Conservation (phyloP, 2,888 invertebrate genomes). For the Hecatera dysodea region DNA sequence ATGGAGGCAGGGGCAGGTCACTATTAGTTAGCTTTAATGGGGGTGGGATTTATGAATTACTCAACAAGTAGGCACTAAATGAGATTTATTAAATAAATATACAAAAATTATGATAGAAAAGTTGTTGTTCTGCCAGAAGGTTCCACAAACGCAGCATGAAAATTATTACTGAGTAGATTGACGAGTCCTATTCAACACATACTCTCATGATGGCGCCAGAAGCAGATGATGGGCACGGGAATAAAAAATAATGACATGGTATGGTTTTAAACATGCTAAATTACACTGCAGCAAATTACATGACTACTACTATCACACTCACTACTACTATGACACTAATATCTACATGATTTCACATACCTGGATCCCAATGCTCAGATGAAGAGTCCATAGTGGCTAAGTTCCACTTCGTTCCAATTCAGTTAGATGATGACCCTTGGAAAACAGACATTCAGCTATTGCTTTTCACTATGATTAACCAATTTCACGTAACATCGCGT, state of each 20-base stretch:
- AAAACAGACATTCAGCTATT: constrained; percentile 47
- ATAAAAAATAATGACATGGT: not conserved
- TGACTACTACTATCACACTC: no score
- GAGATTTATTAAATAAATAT: constrained; percentile 8
- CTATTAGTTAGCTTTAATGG: not conserved
- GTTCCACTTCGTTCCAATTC: constrained; percentile 44
- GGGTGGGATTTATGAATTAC: not conserved
- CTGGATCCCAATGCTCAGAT: constrained; percentile 86
- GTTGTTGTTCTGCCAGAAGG: not conserved
- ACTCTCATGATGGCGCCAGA: not conserved
- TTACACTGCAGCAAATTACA: not conserved
- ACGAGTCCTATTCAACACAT: not conserved
- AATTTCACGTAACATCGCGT: constrained; percentile 18
- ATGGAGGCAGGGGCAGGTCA: no score
- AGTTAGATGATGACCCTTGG: constrained; percentile 45
- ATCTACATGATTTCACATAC: constrained; percentile 68
- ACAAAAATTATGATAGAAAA: not conserved
- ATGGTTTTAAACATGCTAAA: not conserved
- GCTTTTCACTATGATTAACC: constrained; percentile 22
- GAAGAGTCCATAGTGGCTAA: constrained; percentile 80
- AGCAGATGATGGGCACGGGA: not conserved
- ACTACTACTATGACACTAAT: no score
- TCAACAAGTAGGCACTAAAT: constrained; percentile 19
- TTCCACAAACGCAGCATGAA: not conserved
- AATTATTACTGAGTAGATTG: not conserved